Base-by-base conservation (phyloP, 2,113 vertebrate genomes). In the Calypte anna region DNA sequence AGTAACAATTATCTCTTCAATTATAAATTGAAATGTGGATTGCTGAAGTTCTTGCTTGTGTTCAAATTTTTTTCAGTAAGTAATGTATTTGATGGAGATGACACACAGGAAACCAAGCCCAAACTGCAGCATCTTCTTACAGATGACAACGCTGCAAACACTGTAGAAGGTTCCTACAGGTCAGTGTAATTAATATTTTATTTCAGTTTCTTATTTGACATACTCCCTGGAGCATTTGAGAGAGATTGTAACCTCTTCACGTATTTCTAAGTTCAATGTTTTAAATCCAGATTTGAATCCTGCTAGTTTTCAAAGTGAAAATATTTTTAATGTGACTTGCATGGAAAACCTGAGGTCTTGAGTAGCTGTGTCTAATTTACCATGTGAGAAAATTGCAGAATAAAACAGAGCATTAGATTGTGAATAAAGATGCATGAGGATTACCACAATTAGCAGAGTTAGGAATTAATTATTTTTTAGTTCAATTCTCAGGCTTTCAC, bases 21-120 rank as follows among this genome's bases (percentile, higher is more conserved):
- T 91, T 53, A 31, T 82, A 89, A 63, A 62, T 20, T 61, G 53
- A 83, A 88, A 66, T 63, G 12, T 93, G 50, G 28, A 14, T 69
- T 81, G 31, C 30, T 82, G 20, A 88, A 86, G 30, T 23, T 58
- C 68, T 73, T 96, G 59, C 48, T 96, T 24, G 21, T 30, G 9
- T 94, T 89, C 55, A 5, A 25, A 3, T 90, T 85, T 95, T 95
- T 93, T 96, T 93, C 94, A 96, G 90, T 69, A 95, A 94, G 38
- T n/a, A 66, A 91, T 80, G 80, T 24, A 15, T 46, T 69, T 82
- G 68, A 82, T 23, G 44, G 46, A 66, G 83, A 94, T 78, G 68
- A 17, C 12, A 15, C 38, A 67, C 83, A 93, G 86, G 94, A 92
- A 96, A 63, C 66, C 7, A 73, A 96, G 51, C 69, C 61, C 50